Base-by-base conservation (phyloP, 1,140 invertebrate species). In the Drosophila rhopaloa region DNA sequence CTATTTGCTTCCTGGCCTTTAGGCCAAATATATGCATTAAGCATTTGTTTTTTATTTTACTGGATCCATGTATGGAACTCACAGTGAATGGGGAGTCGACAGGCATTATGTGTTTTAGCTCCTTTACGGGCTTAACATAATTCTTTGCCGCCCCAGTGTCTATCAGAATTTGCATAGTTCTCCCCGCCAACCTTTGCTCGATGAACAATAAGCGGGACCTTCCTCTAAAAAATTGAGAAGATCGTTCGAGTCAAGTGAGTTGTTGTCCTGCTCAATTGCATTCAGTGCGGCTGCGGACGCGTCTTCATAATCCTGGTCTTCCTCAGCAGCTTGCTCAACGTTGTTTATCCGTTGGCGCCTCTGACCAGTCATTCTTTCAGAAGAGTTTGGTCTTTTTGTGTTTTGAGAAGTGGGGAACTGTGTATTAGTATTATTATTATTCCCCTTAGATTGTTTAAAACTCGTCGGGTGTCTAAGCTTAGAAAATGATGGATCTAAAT, bases 31-130 rank as follows among this genome's bases (percentile, higher is more conserved):
- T 8, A 9, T 43, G 41, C 38, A 40, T n/a, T 13, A 40, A 5
- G 14, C n/a, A 43, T 16, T 43, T 43, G n/a, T 43, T 16, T 43
- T 43, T 43, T 41, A 43, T 43, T 16, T 16, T 43, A 43, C 41
- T 43, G 41, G 41, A 43, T 14, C 41, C 41, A 16, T 43, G 40
- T 41, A 14, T 41, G 40, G 40, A 6, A 7, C 13, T 14, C 40
- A 14, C 13, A 41, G 40, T 41, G 14, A 16, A 43, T 43, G 41
- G 41, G 14, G 2, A 8, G 6, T 43, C n/a, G 41, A 43, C 41
- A 16, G 41, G 41, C 41, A 43, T 3, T 43, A 43, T 41, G 14
- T 43, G n/a, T 9, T 43, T 43, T 16, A 43, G n/a, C 40, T 43
- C 40, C 40, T 43, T 43, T 43, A 43, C 6, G 40, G 40, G n/a